phyloP scores from a whole-genome alignment of 2,113 vertebrate genomes.

The Murina feae region DNA sequence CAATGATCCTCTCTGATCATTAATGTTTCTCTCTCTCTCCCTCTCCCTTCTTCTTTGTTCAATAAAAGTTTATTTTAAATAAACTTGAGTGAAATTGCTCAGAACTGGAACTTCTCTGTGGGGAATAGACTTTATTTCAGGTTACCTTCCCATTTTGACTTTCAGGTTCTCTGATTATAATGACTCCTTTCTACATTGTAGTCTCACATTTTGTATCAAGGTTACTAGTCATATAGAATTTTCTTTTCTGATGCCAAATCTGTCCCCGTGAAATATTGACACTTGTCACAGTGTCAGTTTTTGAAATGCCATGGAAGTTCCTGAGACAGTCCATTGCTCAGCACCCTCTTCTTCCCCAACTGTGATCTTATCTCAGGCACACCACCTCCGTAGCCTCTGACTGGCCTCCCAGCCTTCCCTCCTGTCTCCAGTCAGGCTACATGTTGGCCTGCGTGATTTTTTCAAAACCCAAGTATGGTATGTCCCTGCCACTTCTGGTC shows the following conservation, averaged over 20 bases:
- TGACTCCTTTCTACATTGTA: background rate
- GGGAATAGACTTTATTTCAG: background rate
- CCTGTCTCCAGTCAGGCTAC: background rate
- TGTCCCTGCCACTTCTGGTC: background rate
- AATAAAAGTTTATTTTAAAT: too few species aligned
- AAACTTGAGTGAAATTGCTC: background rate
- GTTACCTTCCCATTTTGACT: background rate
- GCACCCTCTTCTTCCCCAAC: rapidly evolving
- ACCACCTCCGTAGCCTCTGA: background rate
- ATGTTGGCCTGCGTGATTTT: background rate
- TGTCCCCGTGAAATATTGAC: background rate
- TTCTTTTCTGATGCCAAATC: background rate
- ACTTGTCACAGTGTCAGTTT: background rate
- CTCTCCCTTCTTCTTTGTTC: too few species aligned
- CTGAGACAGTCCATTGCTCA: background rate
- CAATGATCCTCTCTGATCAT: too few species aligned
- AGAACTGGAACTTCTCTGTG: background rate
- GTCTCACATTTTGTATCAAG: background rate
- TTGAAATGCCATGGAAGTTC: background rate
- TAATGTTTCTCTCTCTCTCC: too few species aligned
- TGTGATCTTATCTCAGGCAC: background rate
- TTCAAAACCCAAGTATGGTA: background rate
- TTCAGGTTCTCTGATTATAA: background rate
- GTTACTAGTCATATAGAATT: background rate
- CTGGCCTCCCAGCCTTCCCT: background rate